Conservation (phyloP, 1,140 invertebrate genomes). For the Drosophila tani region DNA sequence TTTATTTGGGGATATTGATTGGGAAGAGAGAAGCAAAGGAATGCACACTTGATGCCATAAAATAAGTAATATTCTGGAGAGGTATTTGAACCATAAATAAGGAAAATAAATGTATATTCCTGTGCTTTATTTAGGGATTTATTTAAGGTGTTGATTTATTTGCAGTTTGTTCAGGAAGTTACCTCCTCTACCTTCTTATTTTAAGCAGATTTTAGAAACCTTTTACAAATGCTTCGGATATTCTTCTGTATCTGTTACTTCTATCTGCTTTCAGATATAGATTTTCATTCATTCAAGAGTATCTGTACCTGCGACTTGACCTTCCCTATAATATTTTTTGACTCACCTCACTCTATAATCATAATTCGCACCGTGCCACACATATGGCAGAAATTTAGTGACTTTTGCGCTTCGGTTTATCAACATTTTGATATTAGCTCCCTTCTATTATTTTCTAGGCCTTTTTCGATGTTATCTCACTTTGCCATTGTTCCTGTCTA, state of each 20-base stretch:
- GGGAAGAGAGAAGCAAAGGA: not conserved
- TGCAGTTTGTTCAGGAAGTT: too few species aligned
- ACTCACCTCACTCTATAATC: not conserved
- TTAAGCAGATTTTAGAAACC: not conserved
- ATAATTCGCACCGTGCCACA: slow-evolving; percentile 8
- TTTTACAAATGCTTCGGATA: not conserved
- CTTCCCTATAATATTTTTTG: slow-evolving; percentile 9
- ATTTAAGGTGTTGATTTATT: not conserved
- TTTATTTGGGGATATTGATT: slow-evolving; percentile 7
- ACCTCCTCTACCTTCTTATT: accelerated
- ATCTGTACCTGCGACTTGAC: slow-evolving; percentile 13
- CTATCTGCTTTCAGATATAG: not conserved
- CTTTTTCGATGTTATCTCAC: slow-evolving; percentile 40
- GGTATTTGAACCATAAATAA: not conserved
- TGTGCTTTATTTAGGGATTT: not conserved
- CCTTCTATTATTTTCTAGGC: slow-evolving; percentile 39
- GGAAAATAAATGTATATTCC: not conserved
- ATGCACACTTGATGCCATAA: not conserved
- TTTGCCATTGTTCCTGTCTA: slow-evolving; percentile 46
- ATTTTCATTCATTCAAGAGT: not conserved
- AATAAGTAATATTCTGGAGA: not conserved
- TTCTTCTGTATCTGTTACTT: too few species aligned
- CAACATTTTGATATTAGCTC: slow-evolving; percentile 9
- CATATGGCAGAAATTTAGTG: slow-evolving; percentile 12
- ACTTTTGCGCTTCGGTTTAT: slow-evolving; percentile 32